phyloP scores from a whole-genome alignment of 1,140 invertebrate genomes.

The Drosophila pachea region DNA sequence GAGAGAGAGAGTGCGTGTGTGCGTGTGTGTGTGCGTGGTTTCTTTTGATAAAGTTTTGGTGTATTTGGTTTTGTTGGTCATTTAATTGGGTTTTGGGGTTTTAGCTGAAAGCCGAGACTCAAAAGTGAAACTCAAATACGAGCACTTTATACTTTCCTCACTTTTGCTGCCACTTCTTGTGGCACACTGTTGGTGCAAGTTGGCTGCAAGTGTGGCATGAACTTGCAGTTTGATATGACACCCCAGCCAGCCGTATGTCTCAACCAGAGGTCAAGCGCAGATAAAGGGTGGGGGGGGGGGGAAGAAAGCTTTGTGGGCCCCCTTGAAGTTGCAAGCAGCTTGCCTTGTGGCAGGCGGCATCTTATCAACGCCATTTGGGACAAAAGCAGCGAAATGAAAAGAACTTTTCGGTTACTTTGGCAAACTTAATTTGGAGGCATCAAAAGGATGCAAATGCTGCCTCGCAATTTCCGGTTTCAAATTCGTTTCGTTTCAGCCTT shows the following conservation, averaged over 20 bases:
- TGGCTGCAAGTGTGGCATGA: conserved; percentile 9
- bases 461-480: conserved; percentile 68
- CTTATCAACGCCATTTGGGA: conserved; percentile 28
- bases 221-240: conserved; percentile 13
- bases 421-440: conserved; percentile 64
- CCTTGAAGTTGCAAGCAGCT: conserved; percentile 24
- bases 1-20: not conserved
- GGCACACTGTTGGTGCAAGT: conserved; percentile 1
- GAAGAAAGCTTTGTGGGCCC: too few species aligned
- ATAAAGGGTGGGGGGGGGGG: conserved; percentile 3
- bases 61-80: conserved; percentile 39
- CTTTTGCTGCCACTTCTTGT: conserved; percentile 21
- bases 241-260: not conserved
- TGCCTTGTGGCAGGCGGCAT: conserved; percentile 8
- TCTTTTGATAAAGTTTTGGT: conserved; percentile 37
- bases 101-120: conserved; percentile 18
- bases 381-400: conserved; percentile 13
- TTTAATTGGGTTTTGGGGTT: conserved; percentile 43
- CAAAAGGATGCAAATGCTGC: conserved; percentile 69
- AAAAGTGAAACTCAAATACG: conserved; percentile 20
- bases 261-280: conserved; percentile 16
- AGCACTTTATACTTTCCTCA: conserved; percentile 20
- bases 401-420: conserved; percentile 14
- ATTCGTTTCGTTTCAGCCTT: conserved; percentile 38
- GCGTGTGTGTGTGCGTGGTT: not conserved